Base-by-base conservation (phyloP, 2,797 vertebrate genomes). In the Xerus rutilus region DNA sequence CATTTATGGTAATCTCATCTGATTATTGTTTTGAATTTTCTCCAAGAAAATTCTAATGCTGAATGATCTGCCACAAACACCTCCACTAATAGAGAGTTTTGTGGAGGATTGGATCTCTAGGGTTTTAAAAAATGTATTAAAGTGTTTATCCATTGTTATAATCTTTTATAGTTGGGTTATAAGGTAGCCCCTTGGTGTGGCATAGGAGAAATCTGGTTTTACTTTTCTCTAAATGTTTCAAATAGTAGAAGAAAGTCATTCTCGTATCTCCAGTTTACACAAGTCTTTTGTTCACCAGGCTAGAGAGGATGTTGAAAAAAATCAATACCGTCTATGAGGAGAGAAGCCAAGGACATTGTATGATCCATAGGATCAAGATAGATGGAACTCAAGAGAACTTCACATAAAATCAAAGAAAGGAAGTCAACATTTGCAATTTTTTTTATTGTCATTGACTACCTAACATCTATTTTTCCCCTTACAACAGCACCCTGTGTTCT, bases 401-500 rank as follows among this genome's bases (percentile, higher is more conserved):
- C 39, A 43, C 3, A 6, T 21, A 74, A 57, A 52, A 64, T 35
- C n/a, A 85, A 81, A 59, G 35, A 65, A 28, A 1, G 32, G 25
- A 15, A 23, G 23, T 84, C 49, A 54, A 45, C 39, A 21, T 43
- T 62, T 69, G 18, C 70, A 25, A 57, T 86, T 32, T 54, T n/a
- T 49, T 4, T 12, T 45, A 28, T 9, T 77, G 47, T 30, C 65
- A 70, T 45, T 17, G 23, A 49, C 43, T 23, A 45, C 11, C 32
- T 7, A 6, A 14, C 18, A 28, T 43, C 64, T 91, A 92, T 92
- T 92, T 95, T 72, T 52, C 43, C 78, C 49, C 45, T 94, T 85
- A 45, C 12, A 82, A 43, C 0, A 76, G 25, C 14, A 39, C 11
- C n/a, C 10, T 45, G 49, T n/a, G 15, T 93, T 74, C 64, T 83